phyloP scores from a whole-genome alignment of 2,113 vertebrate genomes.

The Smithornis capensis region DNA sequence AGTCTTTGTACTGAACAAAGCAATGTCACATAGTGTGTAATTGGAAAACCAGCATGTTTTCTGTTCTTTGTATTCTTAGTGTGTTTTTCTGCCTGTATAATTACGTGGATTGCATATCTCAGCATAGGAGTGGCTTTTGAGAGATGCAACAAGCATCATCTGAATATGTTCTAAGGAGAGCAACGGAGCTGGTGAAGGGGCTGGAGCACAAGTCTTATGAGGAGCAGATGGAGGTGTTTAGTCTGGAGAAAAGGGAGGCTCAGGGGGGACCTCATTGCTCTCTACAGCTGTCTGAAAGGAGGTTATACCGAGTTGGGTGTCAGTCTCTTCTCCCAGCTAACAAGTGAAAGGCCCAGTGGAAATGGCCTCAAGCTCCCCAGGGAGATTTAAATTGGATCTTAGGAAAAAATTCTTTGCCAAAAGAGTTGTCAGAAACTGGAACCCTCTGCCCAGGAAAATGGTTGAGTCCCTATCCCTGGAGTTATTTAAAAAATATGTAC shows the following conservation, averaged over 20 bases:
- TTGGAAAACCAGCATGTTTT: not conserved
- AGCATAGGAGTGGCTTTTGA: not conserved
- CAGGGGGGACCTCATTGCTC: not conserved
- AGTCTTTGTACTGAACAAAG: not conserved
- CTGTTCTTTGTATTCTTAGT: not conserved
- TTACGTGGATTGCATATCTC: not conserved
- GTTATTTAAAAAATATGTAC: not conserved
- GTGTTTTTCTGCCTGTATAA: not conserved
- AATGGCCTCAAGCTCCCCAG: not conserved
- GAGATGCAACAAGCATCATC: not conserved
- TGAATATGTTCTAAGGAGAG: not conserved
- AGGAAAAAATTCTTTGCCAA: not conserved
- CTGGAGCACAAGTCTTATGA: not conserved
- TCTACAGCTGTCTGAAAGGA: not conserved
- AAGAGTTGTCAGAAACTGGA: not conserved
- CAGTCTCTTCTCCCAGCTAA: not conserved
- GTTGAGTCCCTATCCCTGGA: not conserved
- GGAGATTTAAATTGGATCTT: not conserved
- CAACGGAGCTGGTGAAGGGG: not conserved
- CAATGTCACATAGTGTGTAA: not conserved
- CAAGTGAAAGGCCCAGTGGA: not conserved
- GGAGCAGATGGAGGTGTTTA: not conserved
- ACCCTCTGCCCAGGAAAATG: not conserved
- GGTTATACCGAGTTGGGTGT: rapidly evolving
- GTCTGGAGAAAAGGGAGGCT: not conserved